Conservation (phyloP, 1,140 invertebrate species). For the Lepidurus couesii region DNA sequence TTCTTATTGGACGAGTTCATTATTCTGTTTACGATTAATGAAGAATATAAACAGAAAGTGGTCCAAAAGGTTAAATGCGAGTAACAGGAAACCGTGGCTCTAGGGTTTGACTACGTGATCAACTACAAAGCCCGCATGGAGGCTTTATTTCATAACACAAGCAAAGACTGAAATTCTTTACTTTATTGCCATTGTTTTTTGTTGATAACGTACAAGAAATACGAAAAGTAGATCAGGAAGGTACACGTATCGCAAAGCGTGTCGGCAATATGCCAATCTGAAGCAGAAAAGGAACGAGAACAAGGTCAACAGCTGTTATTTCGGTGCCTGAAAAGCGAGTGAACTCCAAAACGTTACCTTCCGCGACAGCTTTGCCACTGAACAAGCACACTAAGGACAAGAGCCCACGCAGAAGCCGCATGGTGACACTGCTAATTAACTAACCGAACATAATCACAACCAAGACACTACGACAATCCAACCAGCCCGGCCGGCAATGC, state of each 20-base stretch:
- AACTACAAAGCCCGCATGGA: not conserved
- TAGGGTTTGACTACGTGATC: not conserved
- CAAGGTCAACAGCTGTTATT: conserved; percentile 14
- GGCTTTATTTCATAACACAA: not conserved
- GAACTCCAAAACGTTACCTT: not conserved
- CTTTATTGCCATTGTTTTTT: not conserved
- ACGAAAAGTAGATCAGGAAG: not conserved
- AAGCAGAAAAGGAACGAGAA: not conserved
- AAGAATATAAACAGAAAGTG: not conserved
- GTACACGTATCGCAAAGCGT: too few relatives aligned
- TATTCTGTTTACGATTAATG: not conserved
- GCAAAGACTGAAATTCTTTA: not conserved
- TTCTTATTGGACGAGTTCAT: not conserved
- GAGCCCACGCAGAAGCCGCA: not conserved
- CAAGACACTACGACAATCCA: not conserved
- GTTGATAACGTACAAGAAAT: not conserved
- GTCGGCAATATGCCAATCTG: not conserved
- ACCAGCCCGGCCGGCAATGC: not conserved
- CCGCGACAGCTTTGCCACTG: not conserved
- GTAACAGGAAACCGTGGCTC: not conserved
- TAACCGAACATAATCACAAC: conserved; percentile 11
- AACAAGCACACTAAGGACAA: not conserved
- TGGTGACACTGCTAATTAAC: not conserved
- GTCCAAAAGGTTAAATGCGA: not conserved
- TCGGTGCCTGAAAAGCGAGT: not conserved